Conservation (phyloP, 1,140 invertebrate species). For the Tetraneura akinire region DNA sequence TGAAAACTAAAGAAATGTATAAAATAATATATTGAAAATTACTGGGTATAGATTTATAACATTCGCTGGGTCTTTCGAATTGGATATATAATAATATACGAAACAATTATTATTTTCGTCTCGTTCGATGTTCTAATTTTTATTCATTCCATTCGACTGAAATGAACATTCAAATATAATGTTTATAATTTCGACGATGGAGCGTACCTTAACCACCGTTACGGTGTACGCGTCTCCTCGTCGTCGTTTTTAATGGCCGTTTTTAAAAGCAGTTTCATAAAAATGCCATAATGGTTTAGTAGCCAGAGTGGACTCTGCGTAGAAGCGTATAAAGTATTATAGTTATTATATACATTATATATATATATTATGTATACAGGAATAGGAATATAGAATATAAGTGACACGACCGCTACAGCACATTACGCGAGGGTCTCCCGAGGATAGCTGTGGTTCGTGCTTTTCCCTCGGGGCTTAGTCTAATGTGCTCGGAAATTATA, state of each 20-base stretch:
- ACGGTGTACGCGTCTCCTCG: not conserved
- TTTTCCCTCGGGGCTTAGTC: not conserved
- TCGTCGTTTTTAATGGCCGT: not conserved
- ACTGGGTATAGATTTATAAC: too few relatives aligned
- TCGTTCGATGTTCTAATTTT: too few relatives aligned
- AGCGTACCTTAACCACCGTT: too few relatives aligned
- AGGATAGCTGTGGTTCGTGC: not conserved
- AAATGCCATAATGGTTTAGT: not conserved
- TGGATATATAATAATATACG: too few relatives aligned
- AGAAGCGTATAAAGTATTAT: too few relatives aligned
- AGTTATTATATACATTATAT: too few relatives aligned
- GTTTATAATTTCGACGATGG: not conserved
- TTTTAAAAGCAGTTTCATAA: slow-evolving; percentile 13
- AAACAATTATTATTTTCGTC: too few relatives aligned
- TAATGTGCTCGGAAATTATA: slow-evolving; percentile 35
- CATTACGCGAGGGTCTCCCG: not conserved
- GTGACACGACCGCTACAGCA: slow-evolving; percentile 20
- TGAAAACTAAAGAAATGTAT: too few relatives aligned
- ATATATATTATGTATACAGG: not conserved
- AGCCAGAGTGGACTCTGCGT: too few relatives aligned
- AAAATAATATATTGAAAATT: too few relatives aligned
- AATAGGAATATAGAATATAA: not conserved
- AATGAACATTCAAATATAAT: not conserved
- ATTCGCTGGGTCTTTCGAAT: too few relatives aligned
- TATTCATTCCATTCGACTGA: too few relatives aligned